A percentile compares a stretch with the other conserved stretches of the same genome.
Evolutionary conservation across 2,113 vertebrate genomes (phyloP).

Genomic region (Strix aluco): DNA sequence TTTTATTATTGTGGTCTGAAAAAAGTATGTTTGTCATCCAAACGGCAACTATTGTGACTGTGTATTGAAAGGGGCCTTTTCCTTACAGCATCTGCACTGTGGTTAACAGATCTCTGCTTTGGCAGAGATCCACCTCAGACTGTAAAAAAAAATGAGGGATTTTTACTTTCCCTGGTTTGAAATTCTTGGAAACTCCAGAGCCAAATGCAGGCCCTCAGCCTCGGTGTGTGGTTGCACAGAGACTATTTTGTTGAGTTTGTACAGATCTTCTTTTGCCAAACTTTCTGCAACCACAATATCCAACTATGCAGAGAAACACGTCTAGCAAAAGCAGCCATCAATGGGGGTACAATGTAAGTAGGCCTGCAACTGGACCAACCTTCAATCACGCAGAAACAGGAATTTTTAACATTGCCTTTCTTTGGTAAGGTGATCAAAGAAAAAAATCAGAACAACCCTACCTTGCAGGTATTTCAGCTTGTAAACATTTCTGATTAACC

Average conservation of each 20-base stretch:
- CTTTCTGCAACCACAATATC: neutral
- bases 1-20: neutral
- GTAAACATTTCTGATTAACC: neutral
- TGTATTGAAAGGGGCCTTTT: neutral
- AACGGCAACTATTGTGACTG: rapidly evolving
- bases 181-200: neutral
- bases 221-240: neutral
- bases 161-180: neutral
- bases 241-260: rapidly evolving
- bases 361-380: neutral
- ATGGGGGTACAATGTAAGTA: neutral
- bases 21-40: neutral
- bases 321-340: neutral
- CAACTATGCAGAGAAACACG: neutral
- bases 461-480: neutral
- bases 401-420: neutral
- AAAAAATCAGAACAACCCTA: neutral
- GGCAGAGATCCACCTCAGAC: neutral
- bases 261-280: neutral
- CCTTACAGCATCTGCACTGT: neutral
- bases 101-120: neutral
- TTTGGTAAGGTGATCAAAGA: neutral
- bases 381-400: neutral
- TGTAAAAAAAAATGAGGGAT: neutral
- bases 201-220: neutral